phyloP scores from a whole-genome alignment of 2,888 invertebrate genomes.

The Phanerotoma sp. region DNA sequence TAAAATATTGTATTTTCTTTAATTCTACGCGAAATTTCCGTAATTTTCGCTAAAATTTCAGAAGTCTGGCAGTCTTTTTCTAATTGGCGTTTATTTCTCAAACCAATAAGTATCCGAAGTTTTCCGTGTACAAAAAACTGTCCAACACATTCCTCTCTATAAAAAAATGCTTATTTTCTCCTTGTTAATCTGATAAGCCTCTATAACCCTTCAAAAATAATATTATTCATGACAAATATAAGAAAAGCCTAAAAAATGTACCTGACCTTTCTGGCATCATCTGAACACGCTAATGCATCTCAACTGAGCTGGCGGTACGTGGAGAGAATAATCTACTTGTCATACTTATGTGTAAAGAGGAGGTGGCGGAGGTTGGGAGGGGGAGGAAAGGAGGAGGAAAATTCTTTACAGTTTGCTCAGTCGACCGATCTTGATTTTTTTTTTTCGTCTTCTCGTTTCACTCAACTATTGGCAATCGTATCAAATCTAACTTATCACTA shows the following conservation, averaged over 20 bases:
- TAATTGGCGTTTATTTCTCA: no score
- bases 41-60: no score
- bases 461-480: not conserved
- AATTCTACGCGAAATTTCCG: no score
- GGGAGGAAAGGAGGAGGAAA: not conserved
- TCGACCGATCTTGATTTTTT: not conserved
- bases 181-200: no score
- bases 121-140: no score
- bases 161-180: no score
- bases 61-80: no score
- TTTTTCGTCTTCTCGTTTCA: not conserved
- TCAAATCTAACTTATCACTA: not conserved
- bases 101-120: no score
- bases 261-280: conserved; percentile 9
- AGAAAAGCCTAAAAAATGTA: conserved; percentile 8
- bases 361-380: not conserved
- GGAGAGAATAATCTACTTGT: conserved; percentile 35
- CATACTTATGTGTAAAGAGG: conserved; percentile 12
- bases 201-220: no score
- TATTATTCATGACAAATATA: conserved; percentile 19
- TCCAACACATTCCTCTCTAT: no score
- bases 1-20: no score
- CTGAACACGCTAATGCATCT: conserved; percentile 40
- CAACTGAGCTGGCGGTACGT: conserved; percentile 39
- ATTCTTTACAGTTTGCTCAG: not conserved